These are phyloP conservation scores for Autographa gamma DNA, from an alignment of 2,888 invertebrate genomes.

Conservation along the genomic window DNA sequence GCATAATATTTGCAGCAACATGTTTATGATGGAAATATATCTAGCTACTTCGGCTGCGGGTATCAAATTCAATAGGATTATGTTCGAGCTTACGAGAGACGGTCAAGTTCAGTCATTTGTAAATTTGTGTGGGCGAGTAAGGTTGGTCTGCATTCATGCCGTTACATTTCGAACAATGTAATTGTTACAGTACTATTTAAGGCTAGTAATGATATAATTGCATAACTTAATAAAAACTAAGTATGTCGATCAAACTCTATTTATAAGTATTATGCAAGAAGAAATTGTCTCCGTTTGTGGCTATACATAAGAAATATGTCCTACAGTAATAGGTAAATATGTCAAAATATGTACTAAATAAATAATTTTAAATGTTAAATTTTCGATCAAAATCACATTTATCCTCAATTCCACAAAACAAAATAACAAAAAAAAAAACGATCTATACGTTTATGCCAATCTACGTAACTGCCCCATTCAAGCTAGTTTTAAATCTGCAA, in stretches of 20 bases:
- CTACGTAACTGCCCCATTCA: slow-evolving; percentile 23
- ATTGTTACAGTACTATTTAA: background rate
- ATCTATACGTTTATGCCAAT: slow-evolving; percentile 41
- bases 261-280: too few relatives aligned
- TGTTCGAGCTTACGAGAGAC: slow-evolving; percentile 58
- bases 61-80: slow-evolving; percentile 64
- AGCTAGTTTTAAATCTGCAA: slow-evolving; percentile 30
- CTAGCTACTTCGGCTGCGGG: slow-evolving; percentile 44
- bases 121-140: slow-evolving; percentile 61
- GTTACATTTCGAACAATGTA: slow-evolving; percentile 13
- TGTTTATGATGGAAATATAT: slow-evolving; percentile 49
- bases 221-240: too few relatives aligned
- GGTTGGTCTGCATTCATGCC: slow-evolving; percentile 41
- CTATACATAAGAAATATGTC: too few relatives aligned
- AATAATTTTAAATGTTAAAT: too few relatives aligned
- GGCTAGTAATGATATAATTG: too few relatives aligned
- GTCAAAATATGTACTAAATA: too few relatives aligned
- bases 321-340: too few relatives aligned
- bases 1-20: slow-evolving; percentile 42
- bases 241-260: too few relatives aligned
- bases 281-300: too few relatives aligned
- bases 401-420: slow-evolving; percentile 17
- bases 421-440: slow-evolving; percentile 24
- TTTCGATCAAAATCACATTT: too few relatives aligned
- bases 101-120: slow-evolving; percentile 70